Evolutionary conservation across 2,797 vertebrate genomes (phyloP).

Genomic region (Steatocranus sp.): DNA sequence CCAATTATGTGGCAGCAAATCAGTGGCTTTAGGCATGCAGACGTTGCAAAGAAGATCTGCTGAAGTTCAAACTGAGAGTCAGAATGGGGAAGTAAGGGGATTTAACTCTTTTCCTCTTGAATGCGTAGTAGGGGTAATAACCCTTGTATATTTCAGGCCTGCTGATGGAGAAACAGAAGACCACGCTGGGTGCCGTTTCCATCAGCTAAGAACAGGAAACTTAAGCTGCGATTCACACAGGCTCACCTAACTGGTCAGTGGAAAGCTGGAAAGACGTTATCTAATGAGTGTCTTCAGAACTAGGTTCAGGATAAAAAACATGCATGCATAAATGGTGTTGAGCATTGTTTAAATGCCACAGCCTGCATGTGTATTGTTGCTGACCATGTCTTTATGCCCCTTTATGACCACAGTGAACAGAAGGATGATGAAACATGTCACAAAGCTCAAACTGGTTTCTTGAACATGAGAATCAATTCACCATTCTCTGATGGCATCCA

Average conservation of each 20-base stretch:
- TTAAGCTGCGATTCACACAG: neutral
- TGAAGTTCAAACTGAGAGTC: neutral
- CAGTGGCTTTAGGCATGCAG: accelerated
- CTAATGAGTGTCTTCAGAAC: neutral
- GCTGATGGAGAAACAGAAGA: neutral
- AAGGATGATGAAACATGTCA: accelerated
- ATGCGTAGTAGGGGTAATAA: neutral
- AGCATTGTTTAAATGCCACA: neutral
- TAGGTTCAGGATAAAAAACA: neutral
- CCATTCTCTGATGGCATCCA: neutral
- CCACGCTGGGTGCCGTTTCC: accelerated
- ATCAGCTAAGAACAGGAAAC: neutral
- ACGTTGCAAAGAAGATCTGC: neutral
- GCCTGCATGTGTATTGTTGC: neutral
- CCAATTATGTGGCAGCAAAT: neutral
- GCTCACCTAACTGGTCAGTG: accelerated
- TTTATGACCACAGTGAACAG: neutral
- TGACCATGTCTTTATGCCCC: accelerated
- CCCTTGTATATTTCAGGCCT: neutral
- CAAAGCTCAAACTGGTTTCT: neutral
- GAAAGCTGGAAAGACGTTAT: neutral
- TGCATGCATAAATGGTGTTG: neutral
- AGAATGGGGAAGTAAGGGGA: neutral
- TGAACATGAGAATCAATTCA: neutral
- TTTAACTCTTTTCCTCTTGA: neutral